phyloP scores from a whole-genome alignment of 2,797 vertebrate genomes.

The Platalea minor region DNA sequence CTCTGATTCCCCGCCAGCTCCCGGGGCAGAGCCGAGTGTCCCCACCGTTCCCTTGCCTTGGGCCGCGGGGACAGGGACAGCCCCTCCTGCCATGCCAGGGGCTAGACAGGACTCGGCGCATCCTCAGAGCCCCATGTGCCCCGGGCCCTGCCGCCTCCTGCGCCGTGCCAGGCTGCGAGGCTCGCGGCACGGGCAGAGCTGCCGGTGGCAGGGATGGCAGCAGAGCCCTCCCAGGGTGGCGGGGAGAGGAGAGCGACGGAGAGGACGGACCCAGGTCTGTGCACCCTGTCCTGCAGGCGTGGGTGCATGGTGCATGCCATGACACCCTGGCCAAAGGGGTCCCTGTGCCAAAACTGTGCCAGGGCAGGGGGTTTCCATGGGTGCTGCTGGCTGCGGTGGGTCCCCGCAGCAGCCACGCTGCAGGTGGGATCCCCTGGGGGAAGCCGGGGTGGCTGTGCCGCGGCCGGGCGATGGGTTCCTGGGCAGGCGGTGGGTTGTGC shows the following conservation, averaged over 20 bases:
- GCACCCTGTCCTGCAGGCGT: not conserved
- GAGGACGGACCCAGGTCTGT: not conserved
- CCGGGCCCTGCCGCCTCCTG: not conserved
- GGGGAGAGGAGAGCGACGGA: not conserved
- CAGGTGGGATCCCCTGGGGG: not conserved
- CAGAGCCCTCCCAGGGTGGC: not conserved
- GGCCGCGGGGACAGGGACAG: not conserved
- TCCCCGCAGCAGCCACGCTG: not conserved
- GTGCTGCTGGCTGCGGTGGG: rapidly evolving
- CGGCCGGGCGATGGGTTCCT: rapidly evolving
- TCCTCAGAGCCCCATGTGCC: not conserved
- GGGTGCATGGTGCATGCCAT: rapidly evolving
- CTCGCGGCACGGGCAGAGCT: not conserved
- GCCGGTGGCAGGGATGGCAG: not conserved
- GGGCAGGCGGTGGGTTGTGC: rapidly evolving
- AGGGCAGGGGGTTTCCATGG: not conserved
- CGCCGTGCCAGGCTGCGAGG: not conserved
- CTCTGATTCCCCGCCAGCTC: not conserved
- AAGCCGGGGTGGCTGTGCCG: rapidly evolving
- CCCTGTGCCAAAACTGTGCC: not conserved
- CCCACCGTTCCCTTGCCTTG: not conserved
- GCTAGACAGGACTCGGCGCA: not conserved
- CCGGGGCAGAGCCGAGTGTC: not conserved
- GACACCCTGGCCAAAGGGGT: not conserved
- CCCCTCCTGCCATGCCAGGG: not conserved